phyloP scores from a whole-genome alignment of 2,797 vertebrate genomes.

The Psittacula echo region DNA sequence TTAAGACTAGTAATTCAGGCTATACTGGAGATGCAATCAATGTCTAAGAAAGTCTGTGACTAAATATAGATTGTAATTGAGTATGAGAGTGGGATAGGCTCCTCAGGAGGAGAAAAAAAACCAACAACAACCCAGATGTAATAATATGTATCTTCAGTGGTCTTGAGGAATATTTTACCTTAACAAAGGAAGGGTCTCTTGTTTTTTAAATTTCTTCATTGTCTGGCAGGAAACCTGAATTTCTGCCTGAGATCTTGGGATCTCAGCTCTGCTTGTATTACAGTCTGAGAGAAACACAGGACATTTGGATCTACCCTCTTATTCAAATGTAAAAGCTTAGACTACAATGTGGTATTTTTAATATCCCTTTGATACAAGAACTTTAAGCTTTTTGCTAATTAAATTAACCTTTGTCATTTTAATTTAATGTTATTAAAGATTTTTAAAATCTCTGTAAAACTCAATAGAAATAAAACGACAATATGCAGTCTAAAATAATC shows the following conservation, averaged over 20 bases:
- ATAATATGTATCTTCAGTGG: neutral
- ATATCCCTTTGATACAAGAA: neutral
- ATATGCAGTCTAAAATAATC: neutral
- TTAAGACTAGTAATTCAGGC: slow-evolving; percentile 14
- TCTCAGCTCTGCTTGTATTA: neutral
- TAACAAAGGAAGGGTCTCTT: neutral
- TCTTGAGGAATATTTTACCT: neutral
- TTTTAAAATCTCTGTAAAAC: neutral
- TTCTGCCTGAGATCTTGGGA: neutral
- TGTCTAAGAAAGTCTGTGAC: neutral
- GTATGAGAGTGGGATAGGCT: neutral
- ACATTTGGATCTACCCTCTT: neutral
- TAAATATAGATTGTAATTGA: slow-evolving; percentile 51
- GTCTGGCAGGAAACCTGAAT: neutral
- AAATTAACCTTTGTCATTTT: neutral
- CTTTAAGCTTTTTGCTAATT: neutral
- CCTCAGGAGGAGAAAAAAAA: neutral
- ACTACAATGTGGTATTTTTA: neutral
- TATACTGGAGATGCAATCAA: slow-evolving; percentile 47
- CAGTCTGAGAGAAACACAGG: neutral
- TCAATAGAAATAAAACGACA: neutral
- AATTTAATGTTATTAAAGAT: neutral
- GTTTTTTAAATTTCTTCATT: neutral
- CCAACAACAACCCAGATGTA: neutral
- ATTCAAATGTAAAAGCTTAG: neutral